Evolutionary conservation across 2,797 vertebrate genomes (phyloP), one percentile per base, ranked within the genome.

Genomic region (Meriones psammophilus): DNA sequence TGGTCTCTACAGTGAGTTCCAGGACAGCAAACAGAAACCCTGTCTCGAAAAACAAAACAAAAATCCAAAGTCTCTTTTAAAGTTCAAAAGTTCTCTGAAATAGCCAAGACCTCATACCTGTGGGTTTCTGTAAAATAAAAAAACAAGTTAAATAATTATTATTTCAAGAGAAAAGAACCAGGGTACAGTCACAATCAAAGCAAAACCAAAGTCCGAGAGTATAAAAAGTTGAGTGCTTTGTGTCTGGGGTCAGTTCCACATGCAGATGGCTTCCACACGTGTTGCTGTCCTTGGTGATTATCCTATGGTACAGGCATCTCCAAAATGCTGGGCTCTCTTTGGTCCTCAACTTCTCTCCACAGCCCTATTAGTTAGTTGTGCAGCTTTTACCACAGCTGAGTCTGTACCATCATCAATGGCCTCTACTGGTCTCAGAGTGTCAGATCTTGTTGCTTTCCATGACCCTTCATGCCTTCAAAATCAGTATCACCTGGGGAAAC

Each of bases 161-260:
- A 68, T 85, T 50, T 24, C 30, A 85, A 85, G 83, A 50, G 83
- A 68, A 85, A 85, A 85, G 42, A 85, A 68, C 64, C 46, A 85
- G 30, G 18, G 42, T 68, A 50, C 42, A 50, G 42, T 64, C 62
- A 68, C 56, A 26, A 71, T 71, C 69, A 36, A 42, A 77, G 46
- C 42, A 77, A 77, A 28, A 50, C 26, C 8, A 33, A 30, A 77
- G 81, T 66, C 39, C 81, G 66, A 22, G 42, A 46, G 60, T 50
- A n/a, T 50, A 85, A 66, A 83, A 68, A 15, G 10, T 68, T 8
- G 18, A 14, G 62, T 68, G 62, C 30, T 50, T 50, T 42, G 46
- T n/a, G 28, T 68, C 42, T 68, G 62, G 64, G 39, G 50, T 81
- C 64, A 85, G 30, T 13, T 14, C 18, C 30, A 84, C 64, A n/a